Evolutionary conservation across 2,888 invertebrate species (phyloP), one percentile per base, ranked within the genome.

Genomic region (Disparrhopalites patrizii): DNA sequence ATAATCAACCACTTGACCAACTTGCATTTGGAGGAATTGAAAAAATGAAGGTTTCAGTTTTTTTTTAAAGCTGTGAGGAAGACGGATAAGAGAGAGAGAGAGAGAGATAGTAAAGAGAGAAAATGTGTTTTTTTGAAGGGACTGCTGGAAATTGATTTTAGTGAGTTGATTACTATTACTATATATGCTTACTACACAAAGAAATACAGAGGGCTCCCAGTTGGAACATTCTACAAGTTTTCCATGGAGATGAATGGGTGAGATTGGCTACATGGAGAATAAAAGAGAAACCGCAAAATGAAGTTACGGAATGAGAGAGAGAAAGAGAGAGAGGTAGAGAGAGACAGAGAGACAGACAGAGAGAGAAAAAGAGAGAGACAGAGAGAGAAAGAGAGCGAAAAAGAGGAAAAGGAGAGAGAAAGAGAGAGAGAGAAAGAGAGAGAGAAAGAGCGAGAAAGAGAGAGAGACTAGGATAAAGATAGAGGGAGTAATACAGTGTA

Each of bases 1-100:
- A 23, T 40, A 50, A 47, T 47, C 47, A 60, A 28, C 50, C 60
- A 61, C 60, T 61, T 61, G 60, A 61, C 60, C 60, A 61, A 61
- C 50, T n/a, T 61, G 60, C 47, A 50, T n/a, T 4, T 47, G n/a
- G n/a, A n/a, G 25, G 36, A 27, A 56, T 30, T 60, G 60, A 33
- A 61, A 36, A 28, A 15, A 28, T 60, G 28, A 57, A 38, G 7
- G 8, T 40, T 57, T 57, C n/a, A n/a, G n/a, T n/a, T n/a, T n/a
- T n/a, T n/a, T n/a, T n/a, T n/a, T n/a, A n/a, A n/a, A n/a, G n/a
- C n/a, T n/a, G n/a, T n/a, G n/a, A n/a, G n/a, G n/a, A n/a, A n/a
- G n/a, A n/a, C n/a, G n/a, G n/a, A n/a, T n/a, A n/a, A n/a, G n/a
- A n/a, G n/a, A n/a, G n/a, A n/a, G n/a, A n/a, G n/a, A n/a, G n/a